These are phyloP conservation scores for Pomacea canaliculata DNA, from an alignment of 2,888 invertebrate genomes.

Conservation along the genomic window DNA sequence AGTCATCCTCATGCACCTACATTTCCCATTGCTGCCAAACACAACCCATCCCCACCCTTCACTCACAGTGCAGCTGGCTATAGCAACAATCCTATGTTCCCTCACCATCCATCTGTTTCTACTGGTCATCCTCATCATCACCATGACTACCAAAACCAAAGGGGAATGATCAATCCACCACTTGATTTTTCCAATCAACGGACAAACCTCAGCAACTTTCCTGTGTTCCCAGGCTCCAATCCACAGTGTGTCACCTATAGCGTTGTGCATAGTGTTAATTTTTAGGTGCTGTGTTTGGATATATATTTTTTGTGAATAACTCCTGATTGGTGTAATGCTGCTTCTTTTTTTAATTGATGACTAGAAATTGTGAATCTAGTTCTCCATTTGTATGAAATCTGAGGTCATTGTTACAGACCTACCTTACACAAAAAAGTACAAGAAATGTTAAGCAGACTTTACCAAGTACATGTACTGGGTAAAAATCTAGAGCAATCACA, in stretches of 20 bases:
- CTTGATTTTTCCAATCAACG: slow-evolving; percentile 9
- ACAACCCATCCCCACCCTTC: not conserved
- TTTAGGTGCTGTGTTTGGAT: not conserved
- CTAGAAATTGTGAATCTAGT: too few relatives aligned
- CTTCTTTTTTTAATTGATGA: too few relatives aligned
- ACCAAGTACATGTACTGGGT: too few relatives aligned
- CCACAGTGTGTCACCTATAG: slow-evolving; percentile 12
- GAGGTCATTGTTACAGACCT: too few relatives aligned
- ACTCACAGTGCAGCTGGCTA: slow-evolving; percentile 1
- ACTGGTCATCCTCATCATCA: slow-evolving; percentile 5
- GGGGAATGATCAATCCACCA: slow-evolving; percentile 6
- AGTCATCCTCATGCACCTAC: slow-evolving; percentile 4
- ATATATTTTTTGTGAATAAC: too few relatives aligned
- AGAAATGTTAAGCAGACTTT: too few relatives aligned
- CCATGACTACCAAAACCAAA: slow-evolving; percentile 4
- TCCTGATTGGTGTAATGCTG: too few relatives aligned
- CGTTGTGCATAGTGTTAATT: slow-evolving; percentile 2
- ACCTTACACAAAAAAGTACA: too few relatives aligned
- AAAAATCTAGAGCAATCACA: too few relatives aligned
- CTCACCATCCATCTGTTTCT: not conserved
- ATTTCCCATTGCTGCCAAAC: slow-evolving; percentile 1
- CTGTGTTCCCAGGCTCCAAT: not conserved
- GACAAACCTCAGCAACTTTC: not conserved
- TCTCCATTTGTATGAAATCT: too few relatives aligned
- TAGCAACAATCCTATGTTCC: slow-evolving; percentile 5